Evolutionary conservation across 2,113 vertebrate species (phyloP).

Genomic region (Macaca mulatta): DNA sequence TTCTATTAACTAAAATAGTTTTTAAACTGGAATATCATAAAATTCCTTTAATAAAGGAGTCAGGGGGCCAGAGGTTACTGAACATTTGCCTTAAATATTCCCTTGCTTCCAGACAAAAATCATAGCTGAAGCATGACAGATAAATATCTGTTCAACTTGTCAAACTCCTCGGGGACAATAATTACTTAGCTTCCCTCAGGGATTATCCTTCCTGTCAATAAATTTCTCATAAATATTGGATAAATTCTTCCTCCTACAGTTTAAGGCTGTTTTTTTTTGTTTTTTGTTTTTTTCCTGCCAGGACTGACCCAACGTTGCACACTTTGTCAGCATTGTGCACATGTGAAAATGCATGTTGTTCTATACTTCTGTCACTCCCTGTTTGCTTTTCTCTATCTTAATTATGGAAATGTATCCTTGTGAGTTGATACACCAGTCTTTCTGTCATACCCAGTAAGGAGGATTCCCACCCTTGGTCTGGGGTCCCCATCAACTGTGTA

Average conservation of each 20-base stretch:
- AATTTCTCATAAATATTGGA: not conserved
- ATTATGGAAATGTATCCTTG: fast-evolving
- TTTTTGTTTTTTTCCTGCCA: not conserved
- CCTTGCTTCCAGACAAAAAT: not conserved
- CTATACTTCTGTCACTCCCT: fast-evolving
- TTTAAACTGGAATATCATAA: not conserved
- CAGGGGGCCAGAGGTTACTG: not conserved
- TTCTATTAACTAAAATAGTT: not conserved
- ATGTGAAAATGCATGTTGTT: fast-evolving
- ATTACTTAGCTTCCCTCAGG: not conserved
- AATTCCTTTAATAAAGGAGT: not conserved
- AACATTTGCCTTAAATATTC: not conserved
- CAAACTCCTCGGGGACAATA: not conserved
- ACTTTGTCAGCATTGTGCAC: not conserved
- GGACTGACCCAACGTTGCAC: not conserved
- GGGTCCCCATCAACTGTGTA: not conserved
- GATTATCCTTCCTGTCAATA: not conserved
- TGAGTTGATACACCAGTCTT: not conserved
- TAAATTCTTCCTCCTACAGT: not conserved
- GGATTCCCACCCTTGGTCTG: not conserved
- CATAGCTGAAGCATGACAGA: not conserved
- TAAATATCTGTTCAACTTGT: not conserved
- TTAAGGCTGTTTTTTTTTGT: not conserved
- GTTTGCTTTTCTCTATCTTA: not conserved
- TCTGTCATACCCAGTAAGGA: not conserved